phyloP scores from a whole-genome alignment of 1,140 invertebrate genomes.

The Brachionus paranguensis region DNA sequence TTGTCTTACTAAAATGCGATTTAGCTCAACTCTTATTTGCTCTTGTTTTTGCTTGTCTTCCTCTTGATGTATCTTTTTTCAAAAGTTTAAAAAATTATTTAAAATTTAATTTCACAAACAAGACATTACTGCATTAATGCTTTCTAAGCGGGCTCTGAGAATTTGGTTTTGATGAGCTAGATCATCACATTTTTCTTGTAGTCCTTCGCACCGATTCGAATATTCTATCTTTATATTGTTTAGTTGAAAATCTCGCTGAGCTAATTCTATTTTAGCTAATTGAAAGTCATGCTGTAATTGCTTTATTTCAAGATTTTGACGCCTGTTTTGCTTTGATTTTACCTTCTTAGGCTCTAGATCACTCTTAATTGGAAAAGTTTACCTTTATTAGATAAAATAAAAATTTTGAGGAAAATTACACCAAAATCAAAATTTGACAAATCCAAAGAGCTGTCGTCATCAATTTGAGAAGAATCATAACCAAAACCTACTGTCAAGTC shows the following conservation, averaged over 20 bases:
- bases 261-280: constrained; percentile 54
- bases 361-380: neutral
- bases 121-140: neutral
- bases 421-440: constrained; percentile 20
- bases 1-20: constrained; percentile 49
- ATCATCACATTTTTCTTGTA: constrained; percentile 55
- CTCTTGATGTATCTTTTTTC: constrained; percentile 48
- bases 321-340: constrained; percentile 30
- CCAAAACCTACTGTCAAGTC: neutral
- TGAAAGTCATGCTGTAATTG: constrained; percentile 54
- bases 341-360: neutral
- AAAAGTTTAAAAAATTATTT: neutral
- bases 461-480: neutral
- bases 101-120: no score
- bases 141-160: constrained; percentile 44
- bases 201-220: constrained; percentile 50
- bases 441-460: constrained; percentile 12
- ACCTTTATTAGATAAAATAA: neutral
- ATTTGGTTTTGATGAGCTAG: constrained; percentile 53
- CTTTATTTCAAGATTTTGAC: constrained; percentile 47
- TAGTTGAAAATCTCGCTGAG: constrained; percentile 51
- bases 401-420: neutral
- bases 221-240: constrained; percentile 54
- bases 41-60: constrained; percentile 50
- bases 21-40: constrained; percentile 49